Conservation (phyloP, 2,113 vertebrate species). For the Apus apus region DNA sequence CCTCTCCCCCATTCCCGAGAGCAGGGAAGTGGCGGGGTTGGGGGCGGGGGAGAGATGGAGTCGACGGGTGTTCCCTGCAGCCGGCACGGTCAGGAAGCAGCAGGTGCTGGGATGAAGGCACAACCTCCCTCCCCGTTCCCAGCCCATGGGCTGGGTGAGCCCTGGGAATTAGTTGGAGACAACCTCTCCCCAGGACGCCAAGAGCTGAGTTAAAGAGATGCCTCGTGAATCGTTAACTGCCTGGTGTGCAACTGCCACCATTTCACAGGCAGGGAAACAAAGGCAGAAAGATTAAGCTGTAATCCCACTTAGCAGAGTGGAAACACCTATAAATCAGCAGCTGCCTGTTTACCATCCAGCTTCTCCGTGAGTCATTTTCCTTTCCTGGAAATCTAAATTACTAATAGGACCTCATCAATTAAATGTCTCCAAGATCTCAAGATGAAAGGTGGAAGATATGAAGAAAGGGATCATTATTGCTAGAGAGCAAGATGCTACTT, state of each 20-base stretch:
- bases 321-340: conserved; percentile 15
- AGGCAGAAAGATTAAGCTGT: background rate
- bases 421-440: background rate
- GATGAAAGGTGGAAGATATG: conserved; percentile 41
- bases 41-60: rapidly evolving
- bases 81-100: rapidly evolving
- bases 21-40: background rate
- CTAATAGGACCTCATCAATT: conserved; percentile 40
- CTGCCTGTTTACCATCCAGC: background rate
- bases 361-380: conserved; percentile 28
- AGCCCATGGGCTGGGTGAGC: background rate
- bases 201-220: background rate
- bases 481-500: background rate
- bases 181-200: background rate
- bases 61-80: rapidly evolving
- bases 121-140: background rate
- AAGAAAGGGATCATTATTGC: conserved; percentile 1
- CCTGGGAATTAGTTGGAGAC: background rate
- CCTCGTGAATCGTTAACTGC: background rate
- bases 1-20: background rate
- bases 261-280: conserved; percentile 2
- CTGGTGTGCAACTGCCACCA: background rate
- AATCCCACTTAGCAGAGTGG: background rate
- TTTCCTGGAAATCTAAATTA: conserved; percentile 59
- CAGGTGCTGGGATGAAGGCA: rapidly evolving